Evolutionary conservation across 2,797 vertebrate species (phyloP).

Genomic region (Echeneis naucrates): DNA sequence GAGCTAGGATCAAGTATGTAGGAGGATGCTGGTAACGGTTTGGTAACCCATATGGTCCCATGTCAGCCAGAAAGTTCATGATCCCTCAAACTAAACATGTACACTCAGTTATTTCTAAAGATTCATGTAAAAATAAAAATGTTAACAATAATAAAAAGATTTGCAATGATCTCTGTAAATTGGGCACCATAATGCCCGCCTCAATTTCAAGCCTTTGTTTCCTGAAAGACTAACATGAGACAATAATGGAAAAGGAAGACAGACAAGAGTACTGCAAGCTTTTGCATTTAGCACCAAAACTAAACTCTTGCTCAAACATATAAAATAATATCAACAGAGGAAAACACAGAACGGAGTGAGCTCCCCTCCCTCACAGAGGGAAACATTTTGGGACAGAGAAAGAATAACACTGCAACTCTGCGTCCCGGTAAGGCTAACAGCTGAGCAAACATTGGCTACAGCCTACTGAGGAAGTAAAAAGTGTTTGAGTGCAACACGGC

Average conservation of each 20-base stretch:
- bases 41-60: conserved; percentile 65
- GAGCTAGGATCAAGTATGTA: conserved; percentile 44
- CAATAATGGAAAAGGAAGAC: neutral
- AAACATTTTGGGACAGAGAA: conserved; percentile 60
- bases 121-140: conserved; percentile 16
- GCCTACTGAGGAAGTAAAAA: conserved; percentile 63
- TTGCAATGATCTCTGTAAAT: conserved; percentile 34
- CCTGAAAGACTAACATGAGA: conserved; percentile 33
- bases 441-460: conserved; percentile 70
- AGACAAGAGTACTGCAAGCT: conserved; percentile 31
- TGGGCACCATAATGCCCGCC: neutral
- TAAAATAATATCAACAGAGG: conserved; percentile 15
- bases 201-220: neutral
- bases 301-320: conserved; percentile 17
- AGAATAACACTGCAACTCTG: conserved; percentile 52
- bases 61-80: conserved; percentile 43
- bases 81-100: conserved; percentile 27
- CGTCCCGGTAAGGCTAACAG: conserved; percentile 58
- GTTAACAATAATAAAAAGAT: conserved; percentile 11
- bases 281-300: conserved; percentile 40
- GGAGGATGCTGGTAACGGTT: conserved; percentile 36
- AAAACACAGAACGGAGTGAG: conserved; percentile 36
- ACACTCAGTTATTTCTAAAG: conserved; percentile 22
- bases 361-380: conserved; percentile 83
- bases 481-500: conserved; percentile 77